Evolutionary conservation across 1,140 invertebrate genomes (phyloP).

Genomic region (Elymnias hypermnestra): DNA sequence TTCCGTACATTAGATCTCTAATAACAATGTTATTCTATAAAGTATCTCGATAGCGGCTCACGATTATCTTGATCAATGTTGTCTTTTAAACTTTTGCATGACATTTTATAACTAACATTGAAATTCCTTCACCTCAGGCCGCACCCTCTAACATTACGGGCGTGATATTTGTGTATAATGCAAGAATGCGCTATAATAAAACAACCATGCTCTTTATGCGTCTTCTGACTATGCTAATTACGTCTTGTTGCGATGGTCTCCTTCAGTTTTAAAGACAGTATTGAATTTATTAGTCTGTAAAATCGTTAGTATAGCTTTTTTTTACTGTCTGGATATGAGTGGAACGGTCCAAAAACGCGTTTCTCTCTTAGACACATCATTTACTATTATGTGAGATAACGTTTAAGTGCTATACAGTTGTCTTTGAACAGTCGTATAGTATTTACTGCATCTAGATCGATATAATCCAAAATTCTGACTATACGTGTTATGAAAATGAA

Average conservation of each 20-base stretch:
- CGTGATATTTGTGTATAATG: constrained; percentile 23
- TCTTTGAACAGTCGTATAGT: too few species aligned
- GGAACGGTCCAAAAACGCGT: too few species aligned
- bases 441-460: too few species aligned
- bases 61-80: too few species aligned
- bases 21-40: neutral
- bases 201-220: constrained; percentile 28
- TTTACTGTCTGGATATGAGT: constrained; percentile 19
- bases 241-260: constrained; percentile 26
- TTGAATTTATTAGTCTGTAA: constrained; percentile 18
- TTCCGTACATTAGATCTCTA: neutral
- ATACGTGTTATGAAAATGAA: too few species aligned
- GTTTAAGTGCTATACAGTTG: too few species aligned
- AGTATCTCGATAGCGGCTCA: too few species aligned
- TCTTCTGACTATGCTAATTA: constrained; percentile 44
- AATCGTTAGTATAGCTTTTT: constrained; percentile 16
- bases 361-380: too few species aligned
- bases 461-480: too few species aligned
- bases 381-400: too few species aligned
- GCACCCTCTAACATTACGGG: constrained; percentile 22
- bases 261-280: constrained; percentile 34
- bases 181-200: constrained; percentile 35
- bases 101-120: constrained; percentile 11
- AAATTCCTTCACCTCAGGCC: constrained; percentile 23
- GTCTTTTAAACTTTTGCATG: neutral